These are phyloP conservation scores for Ibycter americanus DNA, from an alignment of 2,797 vertebrate species.

Conservation along the genomic window DNA sequence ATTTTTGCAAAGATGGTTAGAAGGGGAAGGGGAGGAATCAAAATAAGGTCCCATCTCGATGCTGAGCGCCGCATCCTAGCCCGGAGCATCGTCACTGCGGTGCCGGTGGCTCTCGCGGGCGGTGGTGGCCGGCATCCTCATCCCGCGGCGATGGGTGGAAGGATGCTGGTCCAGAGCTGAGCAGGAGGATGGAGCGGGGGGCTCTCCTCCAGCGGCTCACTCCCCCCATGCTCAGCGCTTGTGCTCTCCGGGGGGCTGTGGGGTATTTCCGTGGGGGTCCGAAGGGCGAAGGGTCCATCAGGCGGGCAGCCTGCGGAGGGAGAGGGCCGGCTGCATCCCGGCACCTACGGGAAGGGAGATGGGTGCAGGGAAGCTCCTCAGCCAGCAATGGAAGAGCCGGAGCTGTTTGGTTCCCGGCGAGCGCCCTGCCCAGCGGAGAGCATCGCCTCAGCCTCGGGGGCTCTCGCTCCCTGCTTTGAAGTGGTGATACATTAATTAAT, in stretches of 20 bases:
- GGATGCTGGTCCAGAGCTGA: background rate
- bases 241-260: accelerated
- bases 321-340: background rate
- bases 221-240: background rate
- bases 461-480: background rate
- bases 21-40: background rate
- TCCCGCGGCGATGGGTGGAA: accelerated
- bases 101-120: accelerated
- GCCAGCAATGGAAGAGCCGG: background rate
- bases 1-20: background rate
- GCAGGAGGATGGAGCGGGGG: background rate
- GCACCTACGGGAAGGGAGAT: accelerated
- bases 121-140: accelerated
- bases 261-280: background rate
- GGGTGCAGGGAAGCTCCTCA: accelerated
- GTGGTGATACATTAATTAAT: background rate
- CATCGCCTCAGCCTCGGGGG: background rate
- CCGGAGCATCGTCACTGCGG: background rate
- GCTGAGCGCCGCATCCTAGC: background rate
- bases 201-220: accelerated
- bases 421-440: background rate
- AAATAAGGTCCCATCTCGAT: background rate
- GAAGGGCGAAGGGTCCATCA: accelerated
- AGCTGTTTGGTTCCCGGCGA: background rate
- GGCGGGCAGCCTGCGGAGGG: accelerated